A percentile compares a stretch with the other conserved stretches of the same genome.
Conservation (phyloP, 2,797 vertebrate species). For the Spea hammondii region DNA sequence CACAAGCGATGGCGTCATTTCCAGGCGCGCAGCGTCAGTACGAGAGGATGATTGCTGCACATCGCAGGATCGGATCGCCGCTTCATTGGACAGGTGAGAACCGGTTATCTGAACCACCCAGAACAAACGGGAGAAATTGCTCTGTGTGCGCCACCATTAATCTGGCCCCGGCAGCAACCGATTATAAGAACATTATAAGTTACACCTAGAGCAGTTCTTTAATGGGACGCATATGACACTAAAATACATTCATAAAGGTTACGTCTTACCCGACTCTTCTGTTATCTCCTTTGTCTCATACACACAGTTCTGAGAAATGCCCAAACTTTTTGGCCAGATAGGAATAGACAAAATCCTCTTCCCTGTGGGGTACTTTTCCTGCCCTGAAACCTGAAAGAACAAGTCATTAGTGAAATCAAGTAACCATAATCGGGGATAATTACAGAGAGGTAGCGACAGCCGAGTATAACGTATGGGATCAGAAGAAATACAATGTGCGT, state of each 20-base stretch:
- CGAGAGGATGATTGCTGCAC: too few relatives aligned
- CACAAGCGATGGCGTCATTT: too few relatives aligned
- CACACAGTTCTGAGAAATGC: constrained; percentile 83
- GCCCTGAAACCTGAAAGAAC: constrained; percentile 84
- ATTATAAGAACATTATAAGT: neutral
- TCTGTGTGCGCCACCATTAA: too few relatives aligned
- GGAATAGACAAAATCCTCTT: constrained; percentile 81
- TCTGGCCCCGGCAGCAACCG: neutral
- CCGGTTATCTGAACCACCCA: too few relatives aligned
- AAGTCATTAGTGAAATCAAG: neutral
- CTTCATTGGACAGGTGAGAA: too few relatives aligned
- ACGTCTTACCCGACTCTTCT: constrained; percentile 64
- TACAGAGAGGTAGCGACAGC: too few relatives aligned
- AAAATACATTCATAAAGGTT: neutral
- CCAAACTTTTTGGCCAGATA: constrained; percentile 85
- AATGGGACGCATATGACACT: neutral
- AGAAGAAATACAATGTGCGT: too few relatives aligned
- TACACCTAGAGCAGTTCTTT: neutral
- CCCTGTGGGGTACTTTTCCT: constrained; percentile 77
- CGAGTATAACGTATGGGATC: too few relatives aligned
- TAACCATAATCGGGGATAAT: too few relatives aligned
- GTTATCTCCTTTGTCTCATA: constrained; percentile 70
- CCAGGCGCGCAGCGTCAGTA: too few relatives aligned
- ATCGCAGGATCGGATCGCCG: too few relatives aligned
- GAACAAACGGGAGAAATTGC: too few relatives aligned